These are phyloP conservation scores for Taeniopygia guttata DNA, from an alignment of 2,797 vertebrate species.

Conservation along the genomic window DNA sequence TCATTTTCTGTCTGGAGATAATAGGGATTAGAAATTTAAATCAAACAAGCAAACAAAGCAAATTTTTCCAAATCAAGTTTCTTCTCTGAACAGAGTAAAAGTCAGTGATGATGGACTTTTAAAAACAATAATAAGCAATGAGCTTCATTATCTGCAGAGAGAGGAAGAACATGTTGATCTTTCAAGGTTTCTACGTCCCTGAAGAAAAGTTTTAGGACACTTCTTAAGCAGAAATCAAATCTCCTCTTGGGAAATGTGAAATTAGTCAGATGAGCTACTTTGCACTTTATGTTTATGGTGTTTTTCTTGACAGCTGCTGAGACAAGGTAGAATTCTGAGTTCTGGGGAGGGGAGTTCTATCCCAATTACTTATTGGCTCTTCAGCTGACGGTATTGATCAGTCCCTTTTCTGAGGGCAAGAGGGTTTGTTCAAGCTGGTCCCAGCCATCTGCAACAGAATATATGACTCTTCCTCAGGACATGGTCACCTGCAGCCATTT, in stretches of 20 bases:
- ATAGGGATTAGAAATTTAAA: background rate
- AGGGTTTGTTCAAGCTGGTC: background rate
- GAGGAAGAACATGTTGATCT: background rate
- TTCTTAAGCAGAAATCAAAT: background rate
- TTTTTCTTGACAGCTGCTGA: background rate
- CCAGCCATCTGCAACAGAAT: background rate
- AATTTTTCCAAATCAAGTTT: background rate
- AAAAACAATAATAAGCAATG: background rate
- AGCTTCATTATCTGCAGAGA: background rate
- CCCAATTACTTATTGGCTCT: background rate
- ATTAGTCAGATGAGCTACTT: background rate
- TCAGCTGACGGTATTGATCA: background rate
- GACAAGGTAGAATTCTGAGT: background rate
- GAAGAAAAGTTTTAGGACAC: background rate
- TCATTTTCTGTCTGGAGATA: background rate
- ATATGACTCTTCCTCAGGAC: background rate
- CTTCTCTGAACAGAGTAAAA: background rate
- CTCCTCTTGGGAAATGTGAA: background rate
- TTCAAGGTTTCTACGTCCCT: background rate
- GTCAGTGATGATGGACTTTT: background rate
- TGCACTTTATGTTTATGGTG: background rate
- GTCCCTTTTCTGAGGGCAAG: background rate
- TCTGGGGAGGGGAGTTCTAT: rapidly evolving
- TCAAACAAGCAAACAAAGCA: background rate
- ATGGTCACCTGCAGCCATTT: background rate